Evolutionary conservation across 2,797 vertebrate species (phyloP).

Genomic region (Sebastes nivosus): DNA sequence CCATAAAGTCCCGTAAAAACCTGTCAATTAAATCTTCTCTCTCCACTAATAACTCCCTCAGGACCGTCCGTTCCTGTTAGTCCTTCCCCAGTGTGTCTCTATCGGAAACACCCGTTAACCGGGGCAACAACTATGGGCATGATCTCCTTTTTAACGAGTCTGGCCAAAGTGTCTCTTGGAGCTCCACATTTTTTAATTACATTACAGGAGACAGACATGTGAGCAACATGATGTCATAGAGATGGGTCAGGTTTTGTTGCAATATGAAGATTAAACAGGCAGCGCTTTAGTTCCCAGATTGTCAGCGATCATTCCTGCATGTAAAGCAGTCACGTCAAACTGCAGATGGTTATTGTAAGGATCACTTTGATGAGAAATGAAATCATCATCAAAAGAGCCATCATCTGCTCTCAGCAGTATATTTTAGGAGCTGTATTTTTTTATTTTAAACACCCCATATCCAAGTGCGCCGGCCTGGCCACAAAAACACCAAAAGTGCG

Average conservation of each 20-base stretch:
- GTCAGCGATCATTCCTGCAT: neutral
- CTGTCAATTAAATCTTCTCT: neutral
- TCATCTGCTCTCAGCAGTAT: no score
- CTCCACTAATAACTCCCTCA: neutral
- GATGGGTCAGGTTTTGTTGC: neutral
- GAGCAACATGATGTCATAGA: neutral
- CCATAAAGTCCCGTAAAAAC: neutral
- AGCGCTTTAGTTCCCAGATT: neutral
- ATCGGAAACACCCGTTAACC: neutral
- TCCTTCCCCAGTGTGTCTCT: neutral
- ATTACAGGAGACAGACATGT: neutral
- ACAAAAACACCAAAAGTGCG: neutral
- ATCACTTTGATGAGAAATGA: neutral
- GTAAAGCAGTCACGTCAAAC: neutral
- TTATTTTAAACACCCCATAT: neutral
- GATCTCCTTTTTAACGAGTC: neutral
- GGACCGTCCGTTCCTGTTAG: neutral
- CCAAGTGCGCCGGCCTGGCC: neutral
- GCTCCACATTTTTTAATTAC: neutral
- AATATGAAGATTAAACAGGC: neutral
- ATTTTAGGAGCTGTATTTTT: no score
- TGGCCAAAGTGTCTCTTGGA: neutral
- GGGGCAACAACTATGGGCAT: neutral
- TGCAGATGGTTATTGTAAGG: neutral
- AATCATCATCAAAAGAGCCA: no score